Base-by-base conservation (phyloP, 1,140 invertebrate genomes). In the Batillaria attramentaria region DNA sequence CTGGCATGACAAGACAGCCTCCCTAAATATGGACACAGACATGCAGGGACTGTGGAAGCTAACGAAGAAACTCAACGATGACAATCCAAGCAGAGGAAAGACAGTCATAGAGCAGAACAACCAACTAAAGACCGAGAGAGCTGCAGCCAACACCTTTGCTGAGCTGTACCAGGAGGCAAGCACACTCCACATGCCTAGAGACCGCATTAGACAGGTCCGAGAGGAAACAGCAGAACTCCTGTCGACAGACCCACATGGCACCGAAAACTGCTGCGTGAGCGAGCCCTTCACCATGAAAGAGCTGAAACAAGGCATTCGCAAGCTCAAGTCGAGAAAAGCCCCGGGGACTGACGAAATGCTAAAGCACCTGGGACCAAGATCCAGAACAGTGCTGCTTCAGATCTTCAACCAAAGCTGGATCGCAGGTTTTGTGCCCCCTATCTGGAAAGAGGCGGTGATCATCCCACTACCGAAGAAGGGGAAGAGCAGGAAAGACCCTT, bases 381-480 rank as follows among this genome's bases (percentile, higher is more conserved):
- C 74, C 8, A 72, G 39, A 35, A 28, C 1, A 31, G 60, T 43
- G 2, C 73, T 82, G 35, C 77, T 79, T 20, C 20, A 79, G 6
- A 82, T 82, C 68, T 77, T 82, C 41, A 82, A 77, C 81, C 54
- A 43, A 39, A 78, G 65, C 60, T 82, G 81, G 81, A 18, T 16
- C 4, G 31, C n/a, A 5, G 73, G 73, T 1, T 43, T 37, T 57
- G 33, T 81, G 24, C 81, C 81, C 3, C n/a, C 50, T 13, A 24
- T n/a, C 46, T 81, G 60, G 68, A 81, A 43, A 39, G 60, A 78
- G 37, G 70, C 73, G 20, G 31, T 41, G 42, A 74, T 76, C 0
- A 46, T 79, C 46, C 76, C 76, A n/a, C 76, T 82, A 31, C 57
- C 65, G 33, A 81, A 81, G 68, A 79, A 77, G 31, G 77, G 81